phyloP scores from a whole-genome alignment of 2,797 vertebrate species.

The Forpus xanthops region DNA sequence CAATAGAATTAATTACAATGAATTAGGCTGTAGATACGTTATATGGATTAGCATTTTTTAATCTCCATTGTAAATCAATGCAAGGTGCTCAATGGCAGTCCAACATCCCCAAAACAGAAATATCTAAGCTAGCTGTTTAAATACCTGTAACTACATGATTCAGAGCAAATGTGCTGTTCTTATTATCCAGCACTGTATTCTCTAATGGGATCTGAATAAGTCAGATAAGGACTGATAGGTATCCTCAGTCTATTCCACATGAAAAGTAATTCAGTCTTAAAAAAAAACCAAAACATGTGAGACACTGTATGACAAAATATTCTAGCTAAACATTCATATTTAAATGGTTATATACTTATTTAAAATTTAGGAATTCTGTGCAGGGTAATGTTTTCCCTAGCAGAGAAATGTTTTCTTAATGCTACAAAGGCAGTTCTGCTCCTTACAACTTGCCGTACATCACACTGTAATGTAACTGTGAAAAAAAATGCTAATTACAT shows the following conservation, averaged over 20 bases:
- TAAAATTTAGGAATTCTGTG: not conserved
- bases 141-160: not conserved
- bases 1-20: not conserved
- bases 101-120: not conserved
- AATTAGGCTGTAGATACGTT: not conserved
- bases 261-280: not conserved
- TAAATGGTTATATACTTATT: not conserved
- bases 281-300: not conserved
- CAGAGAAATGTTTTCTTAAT: not conserved
- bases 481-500: not conserved
- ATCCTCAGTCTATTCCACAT: not conserved
- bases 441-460: not conserved
- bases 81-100: not conserved
- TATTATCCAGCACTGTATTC: not conserved
- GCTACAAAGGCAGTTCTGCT: not conserved
- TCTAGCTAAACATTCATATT: not conserved
- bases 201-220: not conserved
- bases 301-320: not conserved
- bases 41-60: not conserved
- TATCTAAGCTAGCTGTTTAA: not conserved
- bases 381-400: not conserved
- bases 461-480: not conserved
- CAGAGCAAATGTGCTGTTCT: not conserved
- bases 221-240: not conserved
- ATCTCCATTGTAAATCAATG: not conserved